Evolutionary conservation across 2,113 vertebrate genomes (phyloP), one percentile per base, ranked within the genome.

Genomic region (Martes martes): DNA sequence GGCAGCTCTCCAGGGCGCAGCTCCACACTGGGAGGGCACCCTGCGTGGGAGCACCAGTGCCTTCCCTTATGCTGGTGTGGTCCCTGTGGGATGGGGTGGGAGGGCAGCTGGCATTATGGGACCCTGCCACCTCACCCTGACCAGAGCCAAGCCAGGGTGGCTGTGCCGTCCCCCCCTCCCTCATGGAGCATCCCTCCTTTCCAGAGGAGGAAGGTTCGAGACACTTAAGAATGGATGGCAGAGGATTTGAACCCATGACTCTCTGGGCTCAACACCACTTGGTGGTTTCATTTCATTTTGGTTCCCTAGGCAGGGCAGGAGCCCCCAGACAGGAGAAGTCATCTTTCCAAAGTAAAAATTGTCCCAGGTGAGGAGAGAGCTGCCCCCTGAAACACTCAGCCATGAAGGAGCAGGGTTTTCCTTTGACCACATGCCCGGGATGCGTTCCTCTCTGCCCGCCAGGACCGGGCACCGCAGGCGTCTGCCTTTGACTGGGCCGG

Each of bases 401-500:
- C 8, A 0, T 6, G 26, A 42, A 65, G 50, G 69, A 65, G 6
- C 16, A 31, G 18, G 19, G 55, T 79, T 79, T 57, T 42, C 87
- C 83, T 81, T n/a, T 76, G 92, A 74, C 78, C 39, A 24, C 28
- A 4, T 45, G 19, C 73, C 13, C 3, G 28, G 94, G 61, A 47
- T 19, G 0, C 2, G 1, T 16, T 31, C 76, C 24, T 28, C 57
- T 16, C 59, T 36, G 14, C 94, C 96, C n/a, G 55, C 73, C 1
- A 0, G 73, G 92, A 28, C 82, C 21, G 96, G 78, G 33, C 28
- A 19, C 67, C 65, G 0, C 52, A 65, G 91, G n/a, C 26, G 15
- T 96, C 96, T 96, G 91, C 86, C 74, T 79, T 63, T 94, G 57
- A 86, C 55, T 59, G 65, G 57, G 82, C 31, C 3, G 1, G 94